phyloP scores from a whole-genome alignment of 1,140 invertebrate species.

The Tribolium castaneum region DNA sequence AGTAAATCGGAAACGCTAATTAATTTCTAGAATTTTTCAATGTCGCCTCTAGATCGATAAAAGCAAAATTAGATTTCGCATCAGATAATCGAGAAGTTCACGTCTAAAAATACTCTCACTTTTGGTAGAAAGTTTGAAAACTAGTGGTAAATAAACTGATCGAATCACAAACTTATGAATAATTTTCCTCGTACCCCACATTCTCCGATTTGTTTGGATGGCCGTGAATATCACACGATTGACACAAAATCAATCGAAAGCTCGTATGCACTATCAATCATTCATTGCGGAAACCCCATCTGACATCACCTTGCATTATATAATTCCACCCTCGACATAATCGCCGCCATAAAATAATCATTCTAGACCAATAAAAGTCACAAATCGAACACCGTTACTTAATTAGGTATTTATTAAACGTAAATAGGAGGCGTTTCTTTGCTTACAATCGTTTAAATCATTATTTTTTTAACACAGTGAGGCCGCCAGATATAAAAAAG shows the following conservation, averaged over 20 bases:
- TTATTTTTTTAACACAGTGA: constrained; percentile 71
- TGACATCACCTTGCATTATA: neutral
- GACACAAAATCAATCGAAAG: constrained; percentile 18
- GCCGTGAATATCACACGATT: neutral
- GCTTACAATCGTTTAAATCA: too few species aligned
- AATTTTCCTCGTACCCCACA: neutral
- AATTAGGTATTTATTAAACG: neutral
- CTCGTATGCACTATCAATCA: constrained; percentile 13
- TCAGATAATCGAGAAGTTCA: neutral
- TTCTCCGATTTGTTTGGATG: neutral
- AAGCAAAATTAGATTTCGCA: neutral
- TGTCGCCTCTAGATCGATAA: neutral
- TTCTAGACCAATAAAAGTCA: neutral
- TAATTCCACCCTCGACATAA: neutral
- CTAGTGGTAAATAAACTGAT: neutral
- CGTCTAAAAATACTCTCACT: neutral
- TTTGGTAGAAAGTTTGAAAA: neutral
- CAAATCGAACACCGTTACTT: neutral
- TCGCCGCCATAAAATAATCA: neutral
- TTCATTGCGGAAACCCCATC: neutral
- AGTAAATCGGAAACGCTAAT: neutral
- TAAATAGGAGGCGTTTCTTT: neutral
- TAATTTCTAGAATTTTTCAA: neutral
- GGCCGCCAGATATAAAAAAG: constrained; percentile 84
- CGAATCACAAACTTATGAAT: neutral